These are phyloP conservation scores for Sus cebifrons DNA, from an alignment of 2,797 vertebrate genomes.

Conservation along the genomic window DNA sequence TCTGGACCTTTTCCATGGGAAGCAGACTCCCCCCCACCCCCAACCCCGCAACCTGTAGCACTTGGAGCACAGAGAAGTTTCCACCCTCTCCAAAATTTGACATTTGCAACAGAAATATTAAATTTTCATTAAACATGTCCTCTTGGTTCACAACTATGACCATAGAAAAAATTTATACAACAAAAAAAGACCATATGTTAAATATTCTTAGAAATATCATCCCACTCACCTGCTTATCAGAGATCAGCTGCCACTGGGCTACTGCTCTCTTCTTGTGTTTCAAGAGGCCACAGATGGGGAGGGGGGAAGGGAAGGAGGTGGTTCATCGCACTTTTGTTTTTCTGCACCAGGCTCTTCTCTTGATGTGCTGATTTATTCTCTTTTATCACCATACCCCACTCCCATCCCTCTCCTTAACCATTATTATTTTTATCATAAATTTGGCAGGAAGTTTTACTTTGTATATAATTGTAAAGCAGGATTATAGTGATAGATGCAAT, in stretches of 20 bases:
- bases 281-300: no score
- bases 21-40: neutral
- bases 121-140: neutral
- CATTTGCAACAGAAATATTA: neutral
- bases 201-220: neutral
- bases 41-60: neutral
- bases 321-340: neutral
- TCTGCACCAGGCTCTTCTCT: neutral
- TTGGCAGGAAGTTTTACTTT: neutral
- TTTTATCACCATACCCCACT: neutral
- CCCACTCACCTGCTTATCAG: neutral
- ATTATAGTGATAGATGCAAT: neutral
- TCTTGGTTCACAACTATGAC: neutral
- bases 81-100: neutral
- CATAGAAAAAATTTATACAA: neutral
- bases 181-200: neutral
- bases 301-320: no score
- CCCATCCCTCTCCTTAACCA: neutral
- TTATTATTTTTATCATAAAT: neutral
- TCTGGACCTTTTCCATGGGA: neutral
- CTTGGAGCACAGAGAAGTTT: neutral
- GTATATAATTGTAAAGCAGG: neutral
- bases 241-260: neutral
- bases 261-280: neutral
- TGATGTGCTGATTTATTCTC: neutral